Base-by-base conservation (phyloP, 1,140 invertebrate species). In the Drosophila sproati region DNA sequence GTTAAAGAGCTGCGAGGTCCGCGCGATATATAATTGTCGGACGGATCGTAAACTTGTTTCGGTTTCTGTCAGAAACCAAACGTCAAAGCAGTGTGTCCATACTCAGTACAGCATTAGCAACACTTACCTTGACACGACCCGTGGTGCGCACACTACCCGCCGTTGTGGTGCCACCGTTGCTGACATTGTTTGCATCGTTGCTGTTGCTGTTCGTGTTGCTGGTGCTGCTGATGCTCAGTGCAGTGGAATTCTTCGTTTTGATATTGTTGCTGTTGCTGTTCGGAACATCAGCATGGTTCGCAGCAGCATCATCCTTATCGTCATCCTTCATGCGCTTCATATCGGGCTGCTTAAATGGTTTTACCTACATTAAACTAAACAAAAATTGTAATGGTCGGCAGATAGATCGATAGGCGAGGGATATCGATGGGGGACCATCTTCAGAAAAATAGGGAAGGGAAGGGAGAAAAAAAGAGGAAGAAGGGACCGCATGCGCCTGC, bases 1-100 rank as follows among this genome's bases (percentile, higher is more conserved):
- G 56, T 73, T 31, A 73, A 32, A 5, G 67, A 75, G 59, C 56
- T 79, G 62, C 68, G 80, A 29, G 66, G 34, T 45, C 50, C 76
- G 73, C 94, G 95, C 4, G 95, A 94, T n/a, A 95, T 81, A 82
- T 95, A 94, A 76, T 95, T 95, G 64, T 96, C 95, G 0, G 95
- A 96, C n/a, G 95, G 95, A 93, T 96, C 95, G 77, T 96, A 96
- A 1, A 96, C 95, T 73, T 95, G 95, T 76, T 95, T 96, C 0
- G 91, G 91, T 86, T 92, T 92, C 86, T 91, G 39, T 3, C 0
- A 43, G 34, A 56, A 34, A 39, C 0, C 6, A 7, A 41, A 31
- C 0, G 10, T 32, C n/a, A 37, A 12, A 48, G 4, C 3, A 50
- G 32, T 51, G 4, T 43, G 10, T 3, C 10, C 3, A 43, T 2